phyloP scores from a whole-genome alignment of 2,113 vertebrate species.

The Tetrax tetrax region DNA sequence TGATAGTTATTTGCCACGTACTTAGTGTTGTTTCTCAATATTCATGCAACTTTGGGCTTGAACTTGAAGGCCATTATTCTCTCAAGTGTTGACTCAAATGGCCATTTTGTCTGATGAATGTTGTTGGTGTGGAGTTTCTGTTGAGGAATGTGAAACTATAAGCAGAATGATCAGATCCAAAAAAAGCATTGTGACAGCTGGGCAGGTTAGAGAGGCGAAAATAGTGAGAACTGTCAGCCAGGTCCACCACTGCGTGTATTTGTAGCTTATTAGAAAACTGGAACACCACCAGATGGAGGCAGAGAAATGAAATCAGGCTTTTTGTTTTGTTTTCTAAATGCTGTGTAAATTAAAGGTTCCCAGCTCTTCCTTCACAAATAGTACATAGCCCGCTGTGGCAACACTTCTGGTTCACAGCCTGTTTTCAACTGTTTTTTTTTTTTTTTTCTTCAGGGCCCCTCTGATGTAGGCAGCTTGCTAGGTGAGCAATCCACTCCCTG shows the following conservation, averaged over 20 bases:
- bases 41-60: background rate
- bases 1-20: background rate
- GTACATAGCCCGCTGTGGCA: accelerated
- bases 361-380: background rate
- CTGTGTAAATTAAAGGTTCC: background rate
- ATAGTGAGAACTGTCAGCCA: background rate
- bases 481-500: background rate
- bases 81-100: slow-evolving; percentile 21
- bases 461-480: background rate
- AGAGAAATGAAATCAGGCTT: background rate
- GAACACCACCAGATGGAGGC: background rate
- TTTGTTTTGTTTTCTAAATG: background rate
- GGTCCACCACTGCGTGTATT: background rate
- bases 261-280: background rate
- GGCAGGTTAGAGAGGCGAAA: slow-evolving; percentile 29
- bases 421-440: background rate
- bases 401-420: background rate
- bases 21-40: background rate
- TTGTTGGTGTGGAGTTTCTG: slow-evolving; percentile 49
- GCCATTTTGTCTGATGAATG: background rate
- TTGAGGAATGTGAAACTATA: slow-evolving; percentile 49
- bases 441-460: background rate
- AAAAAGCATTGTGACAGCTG: slow-evolving; percentile 67
- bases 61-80: background rate
- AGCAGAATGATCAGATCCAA: slow-evolving; percentile 41